phyloP scores from a whole-genome alignment of 2,888 invertebrate genomes.

The Latrodectus hesperus region DNA sequence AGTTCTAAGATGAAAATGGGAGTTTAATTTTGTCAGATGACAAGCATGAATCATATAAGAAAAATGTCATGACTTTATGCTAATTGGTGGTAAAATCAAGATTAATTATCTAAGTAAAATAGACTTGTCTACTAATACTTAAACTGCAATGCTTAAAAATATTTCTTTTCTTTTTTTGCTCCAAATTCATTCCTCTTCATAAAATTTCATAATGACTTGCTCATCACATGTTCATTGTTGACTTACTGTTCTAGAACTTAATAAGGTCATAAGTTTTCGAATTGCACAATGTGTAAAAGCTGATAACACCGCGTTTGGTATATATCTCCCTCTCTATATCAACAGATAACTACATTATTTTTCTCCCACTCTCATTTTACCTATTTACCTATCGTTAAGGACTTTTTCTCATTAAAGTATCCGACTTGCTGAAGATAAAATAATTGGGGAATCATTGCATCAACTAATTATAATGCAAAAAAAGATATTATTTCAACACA shows the following conservation, averaged over 20 bases:
- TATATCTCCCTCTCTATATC: slow-evolving; percentile 23
- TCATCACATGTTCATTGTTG: slow-evolving; percentile 23
- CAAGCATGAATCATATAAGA: too few relatives aligned
- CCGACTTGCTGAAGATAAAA: slow-evolving; percentile 25
- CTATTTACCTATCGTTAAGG: slow-evolving; percentile 60
- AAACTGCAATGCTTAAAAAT: too few relatives aligned
- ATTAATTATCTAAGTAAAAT: too few relatives aligned
- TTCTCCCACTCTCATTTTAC: background rate
- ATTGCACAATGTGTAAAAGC: slow-evolving; percentile 17
- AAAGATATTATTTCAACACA: too few relatives aligned
- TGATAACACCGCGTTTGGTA: slow-evolving; percentile 26
- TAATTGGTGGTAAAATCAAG: too few relatives aligned
- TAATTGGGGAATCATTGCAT: slow-evolving; percentile 8
- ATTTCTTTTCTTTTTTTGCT: background rate
- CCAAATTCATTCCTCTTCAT: slow-evolving; percentile 9
- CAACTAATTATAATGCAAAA: background rate
- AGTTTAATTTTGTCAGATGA: too few relatives aligned
- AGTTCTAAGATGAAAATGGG: too few relatives aligned
- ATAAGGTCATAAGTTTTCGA: slow-evolving; percentile 34
- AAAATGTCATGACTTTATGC: too few relatives aligned
- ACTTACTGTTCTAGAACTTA: slow-evolving; percentile 27
- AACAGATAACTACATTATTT: slow-evolving; percentile 16
- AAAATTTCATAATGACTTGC: background rate
- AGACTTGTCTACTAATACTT: too few relatives aligned
- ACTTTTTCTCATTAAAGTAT: slow-evolving; percentile 51